A percentile compares a stretch with the other conserved stretches of the same genome.
These are phyloP conservation scores for Aphaenogaster ashmeadi DNA, from an alignment of 1,140 invertebrate genomes.

Conservation along the genomic window DNA sequence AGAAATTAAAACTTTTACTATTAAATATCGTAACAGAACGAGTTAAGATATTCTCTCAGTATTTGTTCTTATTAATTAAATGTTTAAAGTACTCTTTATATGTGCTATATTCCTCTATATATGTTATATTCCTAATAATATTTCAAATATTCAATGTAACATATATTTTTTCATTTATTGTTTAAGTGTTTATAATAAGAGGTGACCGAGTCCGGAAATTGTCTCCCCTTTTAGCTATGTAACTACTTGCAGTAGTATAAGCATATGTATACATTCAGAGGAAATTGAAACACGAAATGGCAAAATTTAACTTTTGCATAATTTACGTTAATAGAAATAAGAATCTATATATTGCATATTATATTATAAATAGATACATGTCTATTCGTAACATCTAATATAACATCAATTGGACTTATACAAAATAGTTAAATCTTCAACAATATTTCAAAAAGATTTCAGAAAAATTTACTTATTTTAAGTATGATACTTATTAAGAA, in stretches of 20 bases:
- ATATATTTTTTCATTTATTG: neutral
- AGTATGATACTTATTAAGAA: neutral
- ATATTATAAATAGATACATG: neutral
- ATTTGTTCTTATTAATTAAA: neutral
- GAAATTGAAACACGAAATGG: neutral
- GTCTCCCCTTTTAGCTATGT: neutral
- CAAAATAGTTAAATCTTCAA: neutral
- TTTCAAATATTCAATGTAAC: neutral
- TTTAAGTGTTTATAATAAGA: neutral
- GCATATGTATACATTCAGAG: neutral
- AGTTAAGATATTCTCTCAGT: neutral
- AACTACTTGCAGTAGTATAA: constrained; percentile 2
- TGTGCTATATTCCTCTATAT: no score
- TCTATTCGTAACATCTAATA: neutral
- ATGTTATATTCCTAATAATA: neutral
- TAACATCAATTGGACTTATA: neutral
- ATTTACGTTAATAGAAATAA: constrained; percentile 1
- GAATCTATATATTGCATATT: no score
- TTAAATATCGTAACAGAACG: neutral
- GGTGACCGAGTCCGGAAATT: neutral
- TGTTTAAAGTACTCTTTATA: neutral
- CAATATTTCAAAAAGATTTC: neutral
- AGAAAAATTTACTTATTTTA: neutral
- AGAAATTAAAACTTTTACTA: neutral
- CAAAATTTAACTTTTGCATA: neutral